Evolutionary conservation across 1,140 invertebrate genomes (phyloP), one percentile per base, ranked within the genome.

Genomic region (Drosophila busckii): DNA sequence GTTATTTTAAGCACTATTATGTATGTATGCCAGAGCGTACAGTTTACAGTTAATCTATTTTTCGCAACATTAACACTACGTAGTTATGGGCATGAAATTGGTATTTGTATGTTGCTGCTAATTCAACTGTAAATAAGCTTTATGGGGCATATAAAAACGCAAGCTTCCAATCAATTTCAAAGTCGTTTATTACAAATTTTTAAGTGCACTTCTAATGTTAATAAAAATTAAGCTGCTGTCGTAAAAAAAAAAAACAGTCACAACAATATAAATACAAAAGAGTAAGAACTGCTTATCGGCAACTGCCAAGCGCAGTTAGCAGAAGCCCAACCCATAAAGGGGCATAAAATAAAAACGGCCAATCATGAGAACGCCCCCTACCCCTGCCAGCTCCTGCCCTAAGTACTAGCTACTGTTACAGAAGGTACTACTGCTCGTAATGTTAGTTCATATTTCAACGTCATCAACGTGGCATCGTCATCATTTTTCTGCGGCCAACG

Each of bases 141-240:
- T 73, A 73, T 50, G 56, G 42, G 32, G 45, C 34, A 59, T 50
- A 64, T 50, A 64, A 68, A 69, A 49, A 50, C 35, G 41, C 50
- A 26, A 58, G 53, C 68, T 71, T 80, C 54, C 54, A 68, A 82
- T 80, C 75, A 73, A 82, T 80, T 73, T 68, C 59, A 64, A 80
- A 69, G 69, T 73, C 75, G 82, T 82, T 80, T 82, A 63, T 73
- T 53, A 80, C 75, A 82, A 82, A 80, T 80, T 80, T n/a, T 73
- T 68, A 73, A 68, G 63, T 69, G 56, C 71, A 58, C 34, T 42
- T 53, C 63, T 52, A 73, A 68, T 73, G 63, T 68, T 80, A 60
- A 80, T 80, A 70, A 78, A 78, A 78, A 78, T 73, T 71, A 73
- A 80, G 55, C 63, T 32, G 26, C 45, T 52, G 7, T 10, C 22